Conservation (phyloP, 2,888 invertebrate species). For the Hirtodrosophila duncani region DNA sequence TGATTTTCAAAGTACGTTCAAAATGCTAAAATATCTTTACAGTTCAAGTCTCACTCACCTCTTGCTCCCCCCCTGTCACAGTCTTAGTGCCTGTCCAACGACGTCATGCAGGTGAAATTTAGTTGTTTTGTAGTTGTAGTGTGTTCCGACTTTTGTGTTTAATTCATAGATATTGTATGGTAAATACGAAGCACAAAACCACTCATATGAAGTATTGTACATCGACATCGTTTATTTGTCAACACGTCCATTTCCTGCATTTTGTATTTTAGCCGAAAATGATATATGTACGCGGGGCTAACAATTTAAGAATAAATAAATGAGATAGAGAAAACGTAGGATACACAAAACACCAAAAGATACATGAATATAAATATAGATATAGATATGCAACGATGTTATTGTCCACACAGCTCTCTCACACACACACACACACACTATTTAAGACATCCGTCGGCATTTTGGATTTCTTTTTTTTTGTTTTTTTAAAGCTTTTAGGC, state of each 20-base stretch:
- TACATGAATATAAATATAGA: conserved; percentile 13
- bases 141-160: conserved; percentile 39
- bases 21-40: conserved; percentile 41
- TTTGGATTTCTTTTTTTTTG: no score
- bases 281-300: conserved; percentile 54
- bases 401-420: conserved; percentile 41
- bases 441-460: conserved; percentile 38
- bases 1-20: conserved; percentile 67
- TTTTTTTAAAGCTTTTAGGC: conserved; percentile 43
- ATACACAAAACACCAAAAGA: conserved; percentile 16
- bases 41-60: no score
- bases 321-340: conserved; percentile 32
- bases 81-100: no score
- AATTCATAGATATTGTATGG: conserved; percentile 57
- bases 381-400: conserved; percentile 19
- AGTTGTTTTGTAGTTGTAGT: conserved; percentile 17
- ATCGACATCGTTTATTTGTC: conserved; percentile 62
- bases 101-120: conserved; percentile 66
- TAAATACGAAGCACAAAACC: conserved; percentile 40
- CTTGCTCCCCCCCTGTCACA: conserved; percentile 24
- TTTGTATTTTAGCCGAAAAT: conserved; percentile 66
- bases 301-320: conserved; percentile 66
- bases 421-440: no score
- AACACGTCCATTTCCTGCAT: conserved; percentile 70
- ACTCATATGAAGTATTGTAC: conserved; percentile 13